These are phyloP conservation scores for Unio pictorum DNA, from an alignment of 2,888 invertebrate species.

Conservation along the genomic window DNA sequence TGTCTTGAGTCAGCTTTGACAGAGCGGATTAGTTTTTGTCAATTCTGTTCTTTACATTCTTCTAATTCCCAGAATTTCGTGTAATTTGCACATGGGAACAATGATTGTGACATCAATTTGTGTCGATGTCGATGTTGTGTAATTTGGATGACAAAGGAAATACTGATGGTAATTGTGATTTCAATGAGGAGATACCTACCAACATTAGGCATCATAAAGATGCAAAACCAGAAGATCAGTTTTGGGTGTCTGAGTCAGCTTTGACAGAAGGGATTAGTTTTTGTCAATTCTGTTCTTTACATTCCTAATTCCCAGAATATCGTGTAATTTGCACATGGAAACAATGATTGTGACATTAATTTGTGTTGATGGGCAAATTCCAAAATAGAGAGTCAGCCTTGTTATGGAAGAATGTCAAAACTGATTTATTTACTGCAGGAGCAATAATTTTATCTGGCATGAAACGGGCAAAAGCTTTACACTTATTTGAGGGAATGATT, in stretches of 20 bases:
- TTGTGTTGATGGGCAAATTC: slow-evolving; percentile 3
- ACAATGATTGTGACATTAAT: neutral
- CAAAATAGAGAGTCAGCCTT: slow-evolving; percentile 3
- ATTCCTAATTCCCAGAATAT: neutral
- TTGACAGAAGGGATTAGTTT: neutral
- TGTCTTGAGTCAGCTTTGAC: neutral
- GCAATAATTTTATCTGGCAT: too few relatives aligned
- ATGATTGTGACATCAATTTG: neutral
- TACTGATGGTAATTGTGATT: too few relatives aligned
- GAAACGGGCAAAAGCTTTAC: too few relatives aligned
- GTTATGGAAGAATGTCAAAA: neutral
- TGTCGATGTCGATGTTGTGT: too few relatives aligned
- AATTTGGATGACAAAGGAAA: too few relatives aligned
- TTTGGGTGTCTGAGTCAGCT: neutral
- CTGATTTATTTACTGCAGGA: too few relatives aligned
- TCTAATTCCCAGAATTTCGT: neutral
- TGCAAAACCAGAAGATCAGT: slow-evolving; percentile 2
- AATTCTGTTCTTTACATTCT: neutral
- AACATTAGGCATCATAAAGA: neutral
- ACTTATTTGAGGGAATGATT: too few relatives aligned
- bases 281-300: slow-evolving; percentile 3
- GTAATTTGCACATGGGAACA: slow-evolving; percentile 1
- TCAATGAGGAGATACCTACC: too few relatives aligned
- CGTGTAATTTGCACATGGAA: neutral
- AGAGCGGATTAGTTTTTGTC: neutral